Evolutionary conservation across 2,797 vertebrate species (phyloP), one percentile per base, ranked within the genome.

Genomic region (Delichon dasypus): DNA sequence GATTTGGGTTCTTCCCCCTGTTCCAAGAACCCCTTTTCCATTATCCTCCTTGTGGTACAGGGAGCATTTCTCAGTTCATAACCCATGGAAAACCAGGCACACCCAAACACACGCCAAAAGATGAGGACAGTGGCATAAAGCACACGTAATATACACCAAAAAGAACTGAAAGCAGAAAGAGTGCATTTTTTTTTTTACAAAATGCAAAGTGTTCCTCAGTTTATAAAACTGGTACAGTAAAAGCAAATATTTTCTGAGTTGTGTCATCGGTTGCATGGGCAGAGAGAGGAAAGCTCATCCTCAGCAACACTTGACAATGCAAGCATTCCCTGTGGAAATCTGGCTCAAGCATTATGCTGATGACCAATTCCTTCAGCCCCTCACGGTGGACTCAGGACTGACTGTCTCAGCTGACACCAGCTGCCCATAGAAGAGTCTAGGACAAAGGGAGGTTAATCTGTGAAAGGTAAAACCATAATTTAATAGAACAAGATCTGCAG

Each of bases 1-100:
- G 73, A 81, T 93, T 90, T 95, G 66, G 47, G 68, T 86, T 86
- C 72, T 86, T 86, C 79, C 45, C 72, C 64, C 64, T 89, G 18
- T 90, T 96, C 40, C 79, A 94, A 85, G 45, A 84, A 32, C 10
- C 40, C 51, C 26, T 62, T 75, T 88, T 86, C 36, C 19, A 29
- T 84, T 84, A 85, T 51, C 14, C 42, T 92, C 70, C 67, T 68
- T 4, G 2, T 83, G 55, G 16, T 81, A 18, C 42, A 77, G 26
- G 30, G 29, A 73, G 40, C 1, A 2, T 27, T 72, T 85, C 42
- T 89, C 42, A 81, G 38, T 15, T 67, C 30, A 13, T 48, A 72
- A 27, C 14, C 48, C 14, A 2, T 10, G 13, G 42, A 86, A 90
- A 92, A 45, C 19, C 27, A 51, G 3, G 11, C 60, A 88, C 11